Base-by-base conservation (phyloP, 1,140 invertebrate species). In the Scaptomyza montana region DNA sequence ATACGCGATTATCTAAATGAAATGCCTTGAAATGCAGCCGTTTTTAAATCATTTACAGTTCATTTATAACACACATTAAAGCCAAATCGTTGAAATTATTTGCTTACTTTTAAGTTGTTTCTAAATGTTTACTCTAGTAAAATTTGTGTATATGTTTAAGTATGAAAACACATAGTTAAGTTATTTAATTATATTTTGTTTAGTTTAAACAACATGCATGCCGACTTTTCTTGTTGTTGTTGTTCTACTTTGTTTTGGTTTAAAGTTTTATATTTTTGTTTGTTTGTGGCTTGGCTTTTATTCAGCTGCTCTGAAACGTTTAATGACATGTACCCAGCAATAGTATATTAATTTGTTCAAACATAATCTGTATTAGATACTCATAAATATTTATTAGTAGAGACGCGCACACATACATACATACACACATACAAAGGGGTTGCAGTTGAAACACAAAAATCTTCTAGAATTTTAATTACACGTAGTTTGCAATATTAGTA, bases 261-360 rank as follows among this genome's bases (percentile, higher is more conserved):
- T 3, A 25, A 25, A 25, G 21, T 25, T 25, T 25, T 45, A 61
- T 49, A 25, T 19, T 28, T 47, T 12, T 16, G 5, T 63, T 62
- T 60, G 64, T 59, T 62, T 56, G 47, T 56, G 61, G 59, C 59
- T 60, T 65, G 54, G 57, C 19, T 63, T 76, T 80, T 62, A 78
- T 64, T 78, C 67, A 53, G 46, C 67, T 78, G 74, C 57, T 57
- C 53, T 76, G 55, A 78, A 76, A 76, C 75, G 70, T 69, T 89
- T 89, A 77, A 89, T 89, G 86, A 89, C 86, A 89, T 89, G 86
- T 89, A 89, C 86, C 86, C 86, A 85, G 78, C 80, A 89, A 80
- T 63, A 70, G 56, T 61, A 43, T 36, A 9, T 54, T 33, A 56
- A 62, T 19, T 69, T 54, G 33, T 60, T 72, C 47, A 47, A 89